Conservation (phyloP, 2,888 invertebrate species). For the Drosophila merina region DNA sequence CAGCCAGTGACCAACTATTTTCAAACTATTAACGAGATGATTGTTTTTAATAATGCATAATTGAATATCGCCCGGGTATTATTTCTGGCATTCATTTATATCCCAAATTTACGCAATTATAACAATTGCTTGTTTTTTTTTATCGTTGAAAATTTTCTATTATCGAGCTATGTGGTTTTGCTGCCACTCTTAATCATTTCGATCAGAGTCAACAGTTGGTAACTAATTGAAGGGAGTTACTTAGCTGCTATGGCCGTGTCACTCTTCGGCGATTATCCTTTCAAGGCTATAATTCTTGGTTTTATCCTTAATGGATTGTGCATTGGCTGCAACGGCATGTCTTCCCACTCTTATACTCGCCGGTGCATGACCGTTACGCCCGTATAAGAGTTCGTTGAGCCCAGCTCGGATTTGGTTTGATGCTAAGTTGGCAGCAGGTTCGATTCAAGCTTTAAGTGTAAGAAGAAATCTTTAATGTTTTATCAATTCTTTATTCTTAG, state of each 20-base stretch:
- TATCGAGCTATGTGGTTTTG: slow-evolving; percentile 7
- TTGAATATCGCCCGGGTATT: slow-evolving; percentile 55
- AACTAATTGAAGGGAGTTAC: slow-evolving; percentile 5
- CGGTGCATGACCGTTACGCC: neutral
- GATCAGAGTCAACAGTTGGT: slow-evolving; percentile 21
- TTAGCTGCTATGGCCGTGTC: slow-evolving; percentile 24
- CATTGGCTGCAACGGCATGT: neutral
- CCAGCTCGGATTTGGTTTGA: slow-evolving; percentile 34
- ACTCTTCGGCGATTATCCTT: slow-evolving; percentile 37
- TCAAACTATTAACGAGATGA: slow-evolving; percentile 9
- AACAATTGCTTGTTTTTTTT: slow-evolving; percentile 3
- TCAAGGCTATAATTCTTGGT: slow-evolving; percentile 26
- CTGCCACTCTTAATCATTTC: slow-evolving; percentile 34
- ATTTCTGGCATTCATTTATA: slow-evolving; percentile 25
- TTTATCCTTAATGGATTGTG: slow-evolving; percentile 42
- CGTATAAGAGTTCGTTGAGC: slow-evolving; percentile 56
- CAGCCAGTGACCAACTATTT: slow-evolving; percentile 23
- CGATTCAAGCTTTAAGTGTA: neutral
- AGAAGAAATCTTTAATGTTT: neutral
- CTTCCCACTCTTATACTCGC: slow-evolving; percentile 52
- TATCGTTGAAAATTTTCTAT: neutral
- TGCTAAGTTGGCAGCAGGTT: slow-evolving; percentile 15
- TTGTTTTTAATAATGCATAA: slow-evolving; percentile 21
- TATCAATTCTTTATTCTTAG: neutral
- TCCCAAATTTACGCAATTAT: slow-evolving; percentile 21